Percentiles rank a stretch among this genome's conserved stretches.
phyloP scores from a whole-genome alignment of 2,888 invertebrate genomes.

The Amitus sp. region DNA sequence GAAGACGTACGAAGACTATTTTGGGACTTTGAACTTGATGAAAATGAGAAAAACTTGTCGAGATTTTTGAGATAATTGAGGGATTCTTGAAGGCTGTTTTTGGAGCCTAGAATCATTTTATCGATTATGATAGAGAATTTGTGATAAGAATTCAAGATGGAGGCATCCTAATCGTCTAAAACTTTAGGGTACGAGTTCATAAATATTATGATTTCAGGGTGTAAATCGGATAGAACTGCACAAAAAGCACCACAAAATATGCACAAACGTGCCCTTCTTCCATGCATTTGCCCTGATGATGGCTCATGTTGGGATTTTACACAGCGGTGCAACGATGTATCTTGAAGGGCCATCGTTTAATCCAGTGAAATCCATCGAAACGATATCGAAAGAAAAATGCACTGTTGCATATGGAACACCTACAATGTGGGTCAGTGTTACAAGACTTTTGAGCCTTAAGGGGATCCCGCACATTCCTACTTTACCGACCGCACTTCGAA shows the following conservation, averaged over 20 bases:
- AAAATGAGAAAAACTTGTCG: too few relatives aligned
- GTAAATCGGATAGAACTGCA: conserved; percentile 63
- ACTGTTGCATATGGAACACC: conserved; percentile 81
- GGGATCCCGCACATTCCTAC: too few relatives aligned
- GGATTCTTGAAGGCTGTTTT: too few relatives aligned
- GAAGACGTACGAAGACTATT: too few relatives aligned
- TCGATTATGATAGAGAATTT: too few relatives aligned
- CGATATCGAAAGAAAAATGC: conserved; percentile 77
- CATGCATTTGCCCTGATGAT: conserved; percentile 83
- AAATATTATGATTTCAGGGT: conserved; percentile 43
- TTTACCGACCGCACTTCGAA: too few relatives aligned
- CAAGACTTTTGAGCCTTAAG: not conserved
- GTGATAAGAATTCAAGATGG: too few relatives aligned
- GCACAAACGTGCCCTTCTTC: conserved; percentile 80
- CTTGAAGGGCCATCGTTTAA: conserved; percentile 72
- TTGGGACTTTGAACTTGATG: too few relatives aligned
- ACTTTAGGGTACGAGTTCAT: too few relatives aligned
- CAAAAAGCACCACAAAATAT: conserved; percentile 68
- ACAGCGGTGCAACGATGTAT: conserved; percentile 72
- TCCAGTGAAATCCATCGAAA: conserved; percentile 71
- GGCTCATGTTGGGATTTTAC: conserved; percentile 70
- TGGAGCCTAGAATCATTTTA: too few relatives aligned
- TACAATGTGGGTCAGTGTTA: conserved; percentile 75
- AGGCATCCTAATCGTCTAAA: too few relatives aligned
- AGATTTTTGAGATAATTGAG: conserved; percentile 4